phyloP scores from a whole-genome alignment of 2,888 invertebrate species.

The Brachypterus glaber region DNA sequence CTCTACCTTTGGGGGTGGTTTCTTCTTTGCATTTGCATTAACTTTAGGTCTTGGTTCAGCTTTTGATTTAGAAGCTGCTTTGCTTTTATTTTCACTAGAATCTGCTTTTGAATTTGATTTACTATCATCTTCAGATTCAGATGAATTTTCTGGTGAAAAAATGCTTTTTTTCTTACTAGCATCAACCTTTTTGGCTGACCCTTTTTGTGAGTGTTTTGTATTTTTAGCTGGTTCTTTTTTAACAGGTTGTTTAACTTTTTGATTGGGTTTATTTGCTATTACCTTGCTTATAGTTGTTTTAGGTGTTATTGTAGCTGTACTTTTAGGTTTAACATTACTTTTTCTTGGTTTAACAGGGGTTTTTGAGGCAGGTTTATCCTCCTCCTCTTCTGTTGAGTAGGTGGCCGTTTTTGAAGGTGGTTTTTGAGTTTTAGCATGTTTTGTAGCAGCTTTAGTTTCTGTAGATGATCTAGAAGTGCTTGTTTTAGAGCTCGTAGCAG shows the following conservation, averaged over 20 bases:
- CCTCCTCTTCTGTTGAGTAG: constrained; percentile 35
- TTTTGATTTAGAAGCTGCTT: constrained; percentile 33
- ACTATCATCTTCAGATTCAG: constrained; percentile 52
- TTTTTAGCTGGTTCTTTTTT: constrained; percentile 17
- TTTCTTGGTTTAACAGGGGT: constrained; percentile 33
- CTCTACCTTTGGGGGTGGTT: constrained; percentile 30
- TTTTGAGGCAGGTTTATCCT: constrained; percentile 23
- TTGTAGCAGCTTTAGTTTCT: constrained; percentile 15
- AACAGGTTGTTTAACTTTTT: constrained; percentile 15
- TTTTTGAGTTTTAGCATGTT: constrained; percentile 14
- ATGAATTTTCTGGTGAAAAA: constrained; percentile 71
- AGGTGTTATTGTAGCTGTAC: constrained; percentile 51
- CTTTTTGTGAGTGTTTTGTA: constrained; percentile 12
- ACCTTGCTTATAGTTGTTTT: constrained; percentile 34
- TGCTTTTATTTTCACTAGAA: constrained; percentile 37
- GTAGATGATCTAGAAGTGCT: constrained; percentile 24
- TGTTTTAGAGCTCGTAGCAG: constrained; percentile 34
- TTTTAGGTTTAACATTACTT: constrained; percentile 53
- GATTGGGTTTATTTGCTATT: constrained; percentile 22
- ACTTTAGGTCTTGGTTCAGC: constrained; percentile 40
- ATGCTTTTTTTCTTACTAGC: constrained; percentile 63
- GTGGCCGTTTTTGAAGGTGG: constrained; percentile 34
- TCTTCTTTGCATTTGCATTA: constrained; percentile 33
- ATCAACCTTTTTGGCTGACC: constrained; percentile 22
- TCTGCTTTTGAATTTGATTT: constrained; percentile 37